phyloP scores from a whole-genome alignment of 2,113 vertebrate species.

The Mellivora capensis region DNA sequence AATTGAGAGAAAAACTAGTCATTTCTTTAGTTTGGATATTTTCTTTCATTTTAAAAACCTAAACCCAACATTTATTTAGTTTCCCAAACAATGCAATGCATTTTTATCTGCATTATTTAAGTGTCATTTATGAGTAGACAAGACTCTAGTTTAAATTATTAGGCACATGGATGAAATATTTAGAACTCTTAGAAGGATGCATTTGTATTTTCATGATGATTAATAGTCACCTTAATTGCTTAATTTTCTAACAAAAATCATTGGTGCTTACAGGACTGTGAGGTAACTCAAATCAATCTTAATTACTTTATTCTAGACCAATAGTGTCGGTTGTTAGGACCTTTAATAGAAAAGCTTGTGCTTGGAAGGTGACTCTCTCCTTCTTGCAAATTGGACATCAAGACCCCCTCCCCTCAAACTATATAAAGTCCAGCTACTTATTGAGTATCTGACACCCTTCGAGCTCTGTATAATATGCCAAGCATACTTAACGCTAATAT shows the following conservation, averaged over 20 bases:
- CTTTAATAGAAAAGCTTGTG: neutral
- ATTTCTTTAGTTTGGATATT: neutral
- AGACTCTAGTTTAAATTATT: neutral
- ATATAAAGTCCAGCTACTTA: rapidly evolving
- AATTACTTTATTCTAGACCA: constrained; percentile 64
- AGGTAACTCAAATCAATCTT: constrained; percentile 78
- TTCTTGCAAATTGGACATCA: neutral
- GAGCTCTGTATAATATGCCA: neutral
- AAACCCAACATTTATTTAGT: neutral
- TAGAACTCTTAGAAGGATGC: neutral
- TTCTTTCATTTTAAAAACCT: constrained; percentile 44
- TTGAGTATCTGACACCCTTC: neutral
- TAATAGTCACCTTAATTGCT: constrained; percentile 74
- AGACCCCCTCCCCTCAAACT: neutral
- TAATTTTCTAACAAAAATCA: constrained; percentile 78
- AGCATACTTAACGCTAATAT: neutral
- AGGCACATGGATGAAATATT: constrained; percentile 52
- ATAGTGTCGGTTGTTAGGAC: neutral
- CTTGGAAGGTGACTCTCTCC: neutral
- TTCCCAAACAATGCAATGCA: neutral
- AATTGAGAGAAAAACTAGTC: constrained; percentile 28
- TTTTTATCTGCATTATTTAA: constrained; percentile 44
- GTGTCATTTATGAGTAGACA: neutral
- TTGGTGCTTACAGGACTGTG: constrained; percentile 65
- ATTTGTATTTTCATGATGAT: constrained; percentile 71